Conservation (phyloP, 1,140 invertebrate species). For the Macrotrachela quadricornifera region DNA sequence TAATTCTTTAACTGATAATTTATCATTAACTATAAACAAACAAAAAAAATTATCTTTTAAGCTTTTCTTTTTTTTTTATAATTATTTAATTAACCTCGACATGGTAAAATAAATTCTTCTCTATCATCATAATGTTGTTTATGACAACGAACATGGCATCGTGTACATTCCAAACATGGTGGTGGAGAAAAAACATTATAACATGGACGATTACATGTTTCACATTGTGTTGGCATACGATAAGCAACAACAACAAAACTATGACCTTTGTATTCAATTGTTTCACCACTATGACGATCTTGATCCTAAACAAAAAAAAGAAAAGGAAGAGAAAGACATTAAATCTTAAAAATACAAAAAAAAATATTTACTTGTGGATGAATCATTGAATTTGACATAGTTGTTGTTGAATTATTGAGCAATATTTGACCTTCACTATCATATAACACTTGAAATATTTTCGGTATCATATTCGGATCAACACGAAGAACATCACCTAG, state of each 20-base stretch:
- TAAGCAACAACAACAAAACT: constrained; percentile 85
- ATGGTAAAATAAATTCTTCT: constrained; percentile 27
- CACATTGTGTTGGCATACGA: constrained; percentile 91
- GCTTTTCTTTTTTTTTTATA: too few species aligned
- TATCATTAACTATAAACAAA: too few species aligned
- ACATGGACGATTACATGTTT: constrained; percentile 80
- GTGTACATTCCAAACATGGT: constrained; percentile 79
- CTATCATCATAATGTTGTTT: constrained; percentile 57
- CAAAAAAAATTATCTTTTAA: too few species aligned
- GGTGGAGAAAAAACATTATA: constrained; percentile 93
- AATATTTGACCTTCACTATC: constrained; percentile 15
- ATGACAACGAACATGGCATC: constrained; percentile 84
- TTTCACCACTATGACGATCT: too few species aligned
- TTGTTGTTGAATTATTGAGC: too few species aligned
- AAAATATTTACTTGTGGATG: too few species aligned
- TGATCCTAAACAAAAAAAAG: too few species aligned
- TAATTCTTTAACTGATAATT: too few species aligned
- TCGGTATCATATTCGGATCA: constrained; percentile 91
- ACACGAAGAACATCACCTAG: constrained; percentile 81
- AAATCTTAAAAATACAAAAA: too few species aligned
- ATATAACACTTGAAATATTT: constrained; percentile 53
- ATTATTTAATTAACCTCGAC: constrained; percentile 17
- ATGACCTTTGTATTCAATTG: constrained; percentile 41
- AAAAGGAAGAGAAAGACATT: too few species aligned
- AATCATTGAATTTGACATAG: too few species aligned